phyloP scores from a whole-genome alignment of 1,140 invertebrate genomes.

The Calycopis cecrops region DNA sequence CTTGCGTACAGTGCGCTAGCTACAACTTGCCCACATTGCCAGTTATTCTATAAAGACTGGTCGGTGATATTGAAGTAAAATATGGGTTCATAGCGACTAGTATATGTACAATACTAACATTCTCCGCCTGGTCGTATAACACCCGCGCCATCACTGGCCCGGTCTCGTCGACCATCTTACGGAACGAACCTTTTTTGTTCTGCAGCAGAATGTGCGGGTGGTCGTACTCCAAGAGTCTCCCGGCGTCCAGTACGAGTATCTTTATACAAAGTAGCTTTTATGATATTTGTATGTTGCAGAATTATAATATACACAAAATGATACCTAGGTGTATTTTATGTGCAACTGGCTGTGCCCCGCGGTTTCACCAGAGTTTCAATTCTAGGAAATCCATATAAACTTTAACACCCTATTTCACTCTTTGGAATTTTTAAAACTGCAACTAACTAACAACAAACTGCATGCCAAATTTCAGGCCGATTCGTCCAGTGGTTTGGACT shows the following conservation, averaged over 20 bases:
- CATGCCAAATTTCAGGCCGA: too few species aligned
- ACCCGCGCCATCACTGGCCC: slow-evolving; percentile 60
- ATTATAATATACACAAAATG: neutral
- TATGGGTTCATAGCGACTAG: neutral
- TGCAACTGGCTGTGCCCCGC: neutral
- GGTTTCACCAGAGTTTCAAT: neutral
- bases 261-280: neutral
- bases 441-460: too few species aligned
- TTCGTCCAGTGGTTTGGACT: too few species aligned
- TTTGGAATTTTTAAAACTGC: too few species aligned
- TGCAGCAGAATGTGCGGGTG: slow-evolving; percentile 81
- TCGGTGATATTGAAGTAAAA: neutral
- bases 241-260: slow-evolving; percentile 75
- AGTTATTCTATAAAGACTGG: neutral
- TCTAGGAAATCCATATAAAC: too few species aligned
- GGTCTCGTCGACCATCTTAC: slow-evolving; percentile 76
- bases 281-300: neutral
- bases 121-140: slow-evolving; percentile 42
- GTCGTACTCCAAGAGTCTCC: slow-evolving; percentile 80
- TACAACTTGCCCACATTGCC: neutral
- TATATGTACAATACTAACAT: slow-evolving; percentile 36
- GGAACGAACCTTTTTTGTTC: slow-evolving; percentile 72
- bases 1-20: too few species aligned
- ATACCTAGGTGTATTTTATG: slow-evolving; percentile 77
- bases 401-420: too few species aligned